Conservation (phyloP, 35 echinoderm and acorn worm species). For the Strongylocentrotus purpuratus region DNA sequence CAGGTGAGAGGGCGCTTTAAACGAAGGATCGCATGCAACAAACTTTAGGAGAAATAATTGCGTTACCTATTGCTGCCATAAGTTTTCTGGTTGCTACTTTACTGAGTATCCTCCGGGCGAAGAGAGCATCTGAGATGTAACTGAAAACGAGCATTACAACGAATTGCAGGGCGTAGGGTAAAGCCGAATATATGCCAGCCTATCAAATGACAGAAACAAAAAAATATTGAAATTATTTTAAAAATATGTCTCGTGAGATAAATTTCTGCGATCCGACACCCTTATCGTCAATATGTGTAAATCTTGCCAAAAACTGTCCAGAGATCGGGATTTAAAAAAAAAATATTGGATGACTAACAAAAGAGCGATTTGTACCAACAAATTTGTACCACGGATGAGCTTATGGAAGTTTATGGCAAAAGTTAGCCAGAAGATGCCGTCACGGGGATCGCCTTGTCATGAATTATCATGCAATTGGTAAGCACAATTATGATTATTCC, state of each 20-base stretch:
- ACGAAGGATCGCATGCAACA: too few relatives aligned
- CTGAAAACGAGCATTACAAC: neutral
- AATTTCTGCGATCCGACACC: neutral
- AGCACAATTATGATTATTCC: too few relatives aligned
- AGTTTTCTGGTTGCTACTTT: neutral
- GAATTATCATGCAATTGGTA: too few relatives aligned
- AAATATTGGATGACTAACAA: neutral
- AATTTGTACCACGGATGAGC: neutral
- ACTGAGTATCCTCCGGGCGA: neutral
- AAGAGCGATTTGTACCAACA: neutral
- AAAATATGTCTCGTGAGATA: neutral
- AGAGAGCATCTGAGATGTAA: neutral
- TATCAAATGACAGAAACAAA: neutral
- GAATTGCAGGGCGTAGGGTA: neutral
- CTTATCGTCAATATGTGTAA: neutral
- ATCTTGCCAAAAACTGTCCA: neutral
- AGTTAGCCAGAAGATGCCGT: too few relatives aligned
- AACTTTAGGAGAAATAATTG: too few relatives aligned
- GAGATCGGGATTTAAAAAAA: neutral
- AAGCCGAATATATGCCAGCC: neutral
- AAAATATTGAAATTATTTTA: neutral
- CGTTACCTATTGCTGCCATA: neutral
- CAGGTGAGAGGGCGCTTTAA: too few relatives aligned
- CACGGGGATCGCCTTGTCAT: too few relatives aligned
- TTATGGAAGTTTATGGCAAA: too few relatives aligned